These are phyloP conservation scores for Achlya flavicornis DNA, from an alignment of 2,888 invertebrate species.

Conservation along the genomic window DNA sequence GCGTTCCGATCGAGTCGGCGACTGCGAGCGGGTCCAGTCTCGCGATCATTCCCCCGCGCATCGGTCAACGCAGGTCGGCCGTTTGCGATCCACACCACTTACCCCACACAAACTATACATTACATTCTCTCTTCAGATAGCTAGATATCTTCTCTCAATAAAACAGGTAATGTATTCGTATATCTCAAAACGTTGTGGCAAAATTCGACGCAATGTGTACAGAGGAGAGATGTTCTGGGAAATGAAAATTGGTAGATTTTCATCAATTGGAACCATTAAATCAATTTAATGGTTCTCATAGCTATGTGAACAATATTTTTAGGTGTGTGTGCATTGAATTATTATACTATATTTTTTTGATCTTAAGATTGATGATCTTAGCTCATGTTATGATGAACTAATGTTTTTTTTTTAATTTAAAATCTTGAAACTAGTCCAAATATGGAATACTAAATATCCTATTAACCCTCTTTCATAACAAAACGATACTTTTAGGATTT, in stretches of 20 bases:
- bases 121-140: slow-evolving; percentile 18
- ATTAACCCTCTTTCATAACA: too few species aligned
- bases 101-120: slow-evolving; percentile 32
- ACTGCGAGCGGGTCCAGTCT: slow-evolving; percentile 55
- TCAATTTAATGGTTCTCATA: too few species aligned
- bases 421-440: too few species aligned
- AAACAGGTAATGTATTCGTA: slow-evolving; percentile 6
- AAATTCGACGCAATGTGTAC: slow-evolving; percentile 12
- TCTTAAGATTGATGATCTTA: too few species aligned
- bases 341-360: too few species aligned
- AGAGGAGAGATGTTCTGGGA: slow-evolving; percentile 30
- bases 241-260: slow-evolving; percentile 23
- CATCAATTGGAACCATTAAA: slow-evolving; percentile 20
- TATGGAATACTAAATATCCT: too few species aligned
- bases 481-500: too few species aligned
- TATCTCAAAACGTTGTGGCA: too few species aligned
- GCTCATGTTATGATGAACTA: too few species aligned
- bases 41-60: slow-evolving; percentile 68
- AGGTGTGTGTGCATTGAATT: background rate
- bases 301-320: background rate
- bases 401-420: too few species aligned
- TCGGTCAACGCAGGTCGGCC: slow-evolving; percentile 59
- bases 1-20: slow-evolving; percentile 66
- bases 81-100: slow-evolving; percentile 25
- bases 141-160: background rate